A percentile compares a stretch with the other conserved stretches of the same genome.
These are phyloP conservation scores for Temnothorax nylanderi DNA, from an alignment of 1,140 invertebrate species.

Conservation along the genomic window DNA sequence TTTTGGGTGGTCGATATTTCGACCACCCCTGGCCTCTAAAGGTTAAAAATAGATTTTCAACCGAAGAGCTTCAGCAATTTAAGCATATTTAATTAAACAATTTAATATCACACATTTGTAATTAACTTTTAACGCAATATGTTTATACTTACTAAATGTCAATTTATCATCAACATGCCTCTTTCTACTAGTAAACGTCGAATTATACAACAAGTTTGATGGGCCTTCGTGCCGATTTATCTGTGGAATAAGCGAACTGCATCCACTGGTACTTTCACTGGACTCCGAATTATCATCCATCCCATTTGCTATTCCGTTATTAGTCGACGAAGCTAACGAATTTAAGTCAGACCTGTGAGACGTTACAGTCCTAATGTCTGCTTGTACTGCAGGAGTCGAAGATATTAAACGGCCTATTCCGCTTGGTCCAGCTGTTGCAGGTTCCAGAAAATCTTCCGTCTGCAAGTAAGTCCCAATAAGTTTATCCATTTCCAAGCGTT, in stretches of 20 bases:
- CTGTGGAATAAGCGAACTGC: slow-evolving; percentile 85
- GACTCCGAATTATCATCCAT: slow-evolving; percentile 85
- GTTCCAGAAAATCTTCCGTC: slow-evolving; percentile 80
- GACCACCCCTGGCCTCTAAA: too few species aligned
- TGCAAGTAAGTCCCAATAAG: slow-evolving; percentile 56
- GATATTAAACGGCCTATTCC: slow-evolving; percentile 77
- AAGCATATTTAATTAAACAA: neutral
- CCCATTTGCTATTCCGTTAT: slow-evolving; percentile 81
- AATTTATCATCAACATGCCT: slow-evolving; percentile 80
- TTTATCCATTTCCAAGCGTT: neutral
- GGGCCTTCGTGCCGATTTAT: slow-evolving; percentile 81
- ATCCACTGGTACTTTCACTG: slow-evolving; percentile 86
- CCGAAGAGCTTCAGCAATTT: neutral
- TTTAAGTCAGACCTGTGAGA: slow-evolving; percentile 76
- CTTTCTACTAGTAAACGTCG: slow-evolving; percentile 78
- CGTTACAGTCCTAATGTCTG: slow-evolving; percentile 69
- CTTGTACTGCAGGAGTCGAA: slow-evolving; percentile 79
- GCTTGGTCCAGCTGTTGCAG: slow-evolving; percentile 77
- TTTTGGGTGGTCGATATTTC: too few species aligned
- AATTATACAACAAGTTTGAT: slow-evolving; percentile 75
- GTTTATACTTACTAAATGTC: slow-evolving; percentile 77
- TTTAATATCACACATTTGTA: neutral
- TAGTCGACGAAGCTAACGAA: slow-evolving; percentile 76
- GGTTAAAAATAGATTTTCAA: neutral
- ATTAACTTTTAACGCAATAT: neutral